Conservation (phyloP, 2,888 invertebrate species). For the Meganola albula region DNA sequence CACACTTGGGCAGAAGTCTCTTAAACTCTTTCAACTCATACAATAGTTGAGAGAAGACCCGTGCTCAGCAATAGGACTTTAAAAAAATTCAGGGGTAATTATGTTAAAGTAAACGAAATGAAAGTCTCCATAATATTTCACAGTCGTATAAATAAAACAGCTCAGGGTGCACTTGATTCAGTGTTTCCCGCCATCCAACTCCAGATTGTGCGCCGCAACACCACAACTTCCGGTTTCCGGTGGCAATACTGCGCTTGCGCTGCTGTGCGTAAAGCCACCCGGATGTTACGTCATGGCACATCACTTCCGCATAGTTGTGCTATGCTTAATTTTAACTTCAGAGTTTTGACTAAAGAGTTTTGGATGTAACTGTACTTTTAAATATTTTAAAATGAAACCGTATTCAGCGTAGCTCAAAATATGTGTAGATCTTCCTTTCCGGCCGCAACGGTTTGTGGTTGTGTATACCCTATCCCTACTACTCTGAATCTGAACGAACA, state of each 20-base stretch:
- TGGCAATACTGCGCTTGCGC: conserved; percentile 63
- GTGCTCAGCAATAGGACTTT: too few relatives aligned
- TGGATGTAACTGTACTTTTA: conserved; percentile 26
- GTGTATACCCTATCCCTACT: conserved; percentile 28
- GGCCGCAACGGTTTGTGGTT: conserved; percentile 44
- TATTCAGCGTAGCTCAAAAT: conserved; percentile 45
- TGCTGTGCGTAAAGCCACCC: conserved; percentile 39
- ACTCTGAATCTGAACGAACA: conserved; percentile 45
- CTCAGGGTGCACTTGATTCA: conserved; percentile 70
- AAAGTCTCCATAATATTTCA: conserved; percentile 59
- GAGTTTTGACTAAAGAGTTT: too few relatives aligned
- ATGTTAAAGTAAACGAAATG: conserved; percentile 44
- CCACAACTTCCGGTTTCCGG: conserved; percentile 75
- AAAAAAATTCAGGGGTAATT: too few relatives aligned
- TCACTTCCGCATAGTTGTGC: conserved; percentile 40
- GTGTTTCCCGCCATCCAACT: conserved; percentile 70
- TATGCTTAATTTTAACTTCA: conserved; percentile 31
- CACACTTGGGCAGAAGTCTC: too few relatives aligned
- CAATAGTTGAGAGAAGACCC: too few relatives aligned
- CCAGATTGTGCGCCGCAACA: conserved; percentile 74
- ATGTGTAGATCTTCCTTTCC: conserved; percentile 61
- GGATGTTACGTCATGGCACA: conserved; percentile 53
- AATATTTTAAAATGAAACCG: conserved; percentile 47
- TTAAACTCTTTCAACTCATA: too few relatives aligned
- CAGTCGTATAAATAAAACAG: conserved; percentile 64